A percentile compares a stretch with the other conserved stretches of the same genome.
Conservation (phyloP, 2,888 invertebrate species). For the Xestia xanthographa region DNA sequence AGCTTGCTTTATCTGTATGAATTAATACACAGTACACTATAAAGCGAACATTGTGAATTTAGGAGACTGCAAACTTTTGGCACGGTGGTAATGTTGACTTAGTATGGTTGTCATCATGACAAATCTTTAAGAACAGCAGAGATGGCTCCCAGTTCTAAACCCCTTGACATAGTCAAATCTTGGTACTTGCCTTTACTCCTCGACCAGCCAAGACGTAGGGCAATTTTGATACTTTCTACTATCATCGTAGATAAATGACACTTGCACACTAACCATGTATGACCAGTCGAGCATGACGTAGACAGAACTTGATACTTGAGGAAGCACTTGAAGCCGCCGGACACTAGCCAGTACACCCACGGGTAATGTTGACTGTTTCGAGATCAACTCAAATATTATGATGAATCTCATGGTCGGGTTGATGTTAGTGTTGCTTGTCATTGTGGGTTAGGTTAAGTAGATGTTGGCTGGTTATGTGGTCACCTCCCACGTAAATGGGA, state of each 20-base stretch:
- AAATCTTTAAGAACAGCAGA: not conserved
- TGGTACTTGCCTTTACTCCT: not conserved
- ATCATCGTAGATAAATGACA: constrained; percentile 16
- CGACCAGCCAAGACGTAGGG: not conserved
- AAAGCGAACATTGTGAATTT: not conserved
- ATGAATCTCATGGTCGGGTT: constrained; percentile 24
- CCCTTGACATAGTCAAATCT: not conserved
- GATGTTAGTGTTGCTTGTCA: constrained; percentile 43
- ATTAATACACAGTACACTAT: not conserved
- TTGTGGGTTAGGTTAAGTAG: not conserved
- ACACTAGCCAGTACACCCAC: constrained; percentile 16
- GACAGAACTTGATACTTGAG: constrained; percentile 37
- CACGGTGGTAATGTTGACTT: not conserved
- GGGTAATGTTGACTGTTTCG: constrained; percentile 29
- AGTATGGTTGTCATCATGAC: not conserved
- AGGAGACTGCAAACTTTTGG: not conserved
- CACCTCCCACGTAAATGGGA: constrained; percentile 20
- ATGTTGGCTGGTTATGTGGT: not conserved
- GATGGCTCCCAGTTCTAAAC: not conserved
- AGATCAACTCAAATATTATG: constrained; percentile 57
- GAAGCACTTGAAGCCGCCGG: constrained; percentile 30
- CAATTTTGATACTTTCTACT: constrained; percentile 4
- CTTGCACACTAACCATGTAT: constrained; percentile 2
- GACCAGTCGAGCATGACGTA: constrained; percentile 12
- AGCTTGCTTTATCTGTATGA: not conserved